Conservation (phyloP, 2,888 invertebrate species). For the Epinotia brunnichana region DNA sequence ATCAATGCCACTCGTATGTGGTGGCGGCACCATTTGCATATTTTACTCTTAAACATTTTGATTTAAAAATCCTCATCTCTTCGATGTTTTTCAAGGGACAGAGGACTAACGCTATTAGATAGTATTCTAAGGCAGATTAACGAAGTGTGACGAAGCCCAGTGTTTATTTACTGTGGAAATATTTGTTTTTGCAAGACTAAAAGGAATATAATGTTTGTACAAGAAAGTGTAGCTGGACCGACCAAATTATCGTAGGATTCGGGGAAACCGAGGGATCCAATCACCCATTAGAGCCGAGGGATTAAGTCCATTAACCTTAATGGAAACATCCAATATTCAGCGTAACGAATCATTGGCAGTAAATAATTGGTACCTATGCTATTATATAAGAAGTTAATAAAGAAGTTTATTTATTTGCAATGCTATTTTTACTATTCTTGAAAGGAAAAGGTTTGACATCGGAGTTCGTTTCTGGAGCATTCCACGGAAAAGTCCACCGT, state of each 20-base stretch:
- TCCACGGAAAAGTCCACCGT: no score
- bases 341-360: slow-evolving; percentile 59
- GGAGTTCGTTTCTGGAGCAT: no score
- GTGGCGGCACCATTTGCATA: no score
- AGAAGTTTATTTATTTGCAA: no score
- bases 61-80: not conserved
- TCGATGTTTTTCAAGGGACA: not conserved
- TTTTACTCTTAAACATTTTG: no score
- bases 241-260: slow-evolving; percentile 34
- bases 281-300: slow-evolving; percentile 58
- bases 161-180: slow-evolving; percentile 27
- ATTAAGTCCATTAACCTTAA: slow-evolving; percentile 65
- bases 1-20: no score
- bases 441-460: no score
- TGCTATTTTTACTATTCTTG: no score
- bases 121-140: not conserved
- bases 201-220: slow-evolving; percentile 40
- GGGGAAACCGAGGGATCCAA: slow-evolving; percentile 51
- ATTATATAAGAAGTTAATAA: slow-evolving; percentile 25
- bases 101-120: not conserved
- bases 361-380: slow-evolving; percentile 48
- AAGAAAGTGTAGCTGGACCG: slow-evolving; percentile 38
- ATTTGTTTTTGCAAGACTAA: slow-evolving; percentile 39
- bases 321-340: slow-evolving; percentile 58
- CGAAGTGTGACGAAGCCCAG: not conserved